A percentile compares a stretch with the other conserved stretches of the same genome.
phyloP scores from a whole-genome alignment of 2,113 vertebrate species.

The Telmatochromis sp. region DNA sequence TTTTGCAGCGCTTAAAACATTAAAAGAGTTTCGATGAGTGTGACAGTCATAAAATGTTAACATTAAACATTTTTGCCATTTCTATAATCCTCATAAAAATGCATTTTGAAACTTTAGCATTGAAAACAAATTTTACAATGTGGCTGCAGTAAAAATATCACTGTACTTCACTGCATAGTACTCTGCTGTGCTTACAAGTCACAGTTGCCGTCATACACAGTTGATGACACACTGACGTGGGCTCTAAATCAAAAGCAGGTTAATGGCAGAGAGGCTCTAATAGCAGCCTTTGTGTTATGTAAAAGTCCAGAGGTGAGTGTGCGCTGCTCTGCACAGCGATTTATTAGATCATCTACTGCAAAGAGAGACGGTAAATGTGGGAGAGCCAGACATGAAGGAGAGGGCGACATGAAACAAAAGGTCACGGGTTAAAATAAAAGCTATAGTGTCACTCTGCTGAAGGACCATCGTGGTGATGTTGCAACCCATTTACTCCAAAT shows the following conservation, averaged over 20 bases:
- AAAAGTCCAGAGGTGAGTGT: constrained; percentile 2
- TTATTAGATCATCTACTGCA: neutral
- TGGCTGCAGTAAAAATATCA: neutral
- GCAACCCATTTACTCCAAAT: neutral
- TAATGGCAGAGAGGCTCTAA: neutral
- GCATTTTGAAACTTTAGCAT: neutral
- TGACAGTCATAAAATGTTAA: neutral
- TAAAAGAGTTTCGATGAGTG: neutral
- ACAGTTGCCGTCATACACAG: neutral
- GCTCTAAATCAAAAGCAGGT: constrained; percentile 1
- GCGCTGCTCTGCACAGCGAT: neutral
- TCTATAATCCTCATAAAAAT: neutral
- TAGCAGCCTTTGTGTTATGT: neutral
- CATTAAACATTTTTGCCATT: neutral
- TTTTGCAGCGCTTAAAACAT: neutral
- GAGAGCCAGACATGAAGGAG: neutral
- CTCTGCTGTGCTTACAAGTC: neutral
- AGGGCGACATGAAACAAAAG: constrained; percentile 11
- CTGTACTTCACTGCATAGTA: neutral
- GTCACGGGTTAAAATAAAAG: neutral
- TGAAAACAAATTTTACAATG: neutral
- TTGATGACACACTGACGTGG: neutral
- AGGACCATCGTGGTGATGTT: neutral
- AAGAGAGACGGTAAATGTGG: neutral
- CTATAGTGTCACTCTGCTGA: neutral